Evolutionary conservation across 2,888 invertebrate genomes (phyloP), one percentile per base, ranked within the genome.

Genomic region (Matsumyia berberina): DNA sequence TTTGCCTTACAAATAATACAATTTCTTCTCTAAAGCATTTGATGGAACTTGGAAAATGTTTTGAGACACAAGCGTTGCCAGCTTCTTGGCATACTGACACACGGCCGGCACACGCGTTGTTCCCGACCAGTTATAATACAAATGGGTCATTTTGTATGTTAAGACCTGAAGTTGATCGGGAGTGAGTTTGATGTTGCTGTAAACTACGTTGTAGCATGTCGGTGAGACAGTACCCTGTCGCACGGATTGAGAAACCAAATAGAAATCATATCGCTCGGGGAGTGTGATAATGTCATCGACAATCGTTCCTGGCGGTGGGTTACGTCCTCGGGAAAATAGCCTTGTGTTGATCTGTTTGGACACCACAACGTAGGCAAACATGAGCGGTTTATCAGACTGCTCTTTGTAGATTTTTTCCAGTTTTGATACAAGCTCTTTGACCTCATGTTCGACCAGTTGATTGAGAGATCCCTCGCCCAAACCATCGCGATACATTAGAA

Each of bases 101-200:
- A 97, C 97, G 0, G 98, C 96, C 0, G 98, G 98, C 8, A 98
- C 98, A 19, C 97, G 94, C 11, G 96, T 95, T 0, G 96, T 93
- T 87, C 95, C 96, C 60, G 95, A 95, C 95, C 97, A 98, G 91
- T 99, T 99, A 91, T 95, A 99, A 90, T 99, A 99, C 92, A 98
- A 93, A 89, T 98, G 98, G 0, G 94, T 94, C 89, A 98, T 91
- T 90, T 98, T 98, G 92, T 96, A 98, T 0, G 97, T 96, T 33
- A 99, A 90, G 11, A 95, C 92, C 90, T 99, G 98, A 53, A 98
- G 92, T 90, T 93, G 93, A 87, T 98, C 97, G 0, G 97, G 95
- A 0, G 92, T 91, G 0, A 97, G 91, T 0, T 94, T 94, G 0
- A 94, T 93, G 0, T 93, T 94, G 88, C 98, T 97, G 24, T 94